phyloP scores from a whole-genome alignment of 2,888 invertebrate species.

The Endomychus coccineus region DNA sequence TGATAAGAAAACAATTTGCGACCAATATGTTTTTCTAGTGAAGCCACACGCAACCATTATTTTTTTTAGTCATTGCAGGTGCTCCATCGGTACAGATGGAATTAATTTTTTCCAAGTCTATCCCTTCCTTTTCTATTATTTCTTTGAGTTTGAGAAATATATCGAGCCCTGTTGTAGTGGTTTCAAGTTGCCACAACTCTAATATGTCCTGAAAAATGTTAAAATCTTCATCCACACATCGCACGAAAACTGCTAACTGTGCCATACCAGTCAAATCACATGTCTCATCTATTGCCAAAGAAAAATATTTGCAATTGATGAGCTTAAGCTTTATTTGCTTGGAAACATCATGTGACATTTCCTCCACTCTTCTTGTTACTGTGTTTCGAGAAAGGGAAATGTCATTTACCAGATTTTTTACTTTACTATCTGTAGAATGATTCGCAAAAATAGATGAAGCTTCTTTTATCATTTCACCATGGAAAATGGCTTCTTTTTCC shows the following conservation, averaged over 20 bases:
- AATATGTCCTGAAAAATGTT: slow-evolving; percentile 19
- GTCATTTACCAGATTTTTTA: not conserved
- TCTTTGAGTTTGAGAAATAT: slow-evolving; percentile 9
- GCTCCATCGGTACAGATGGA: slow-evolving; percentile 17
- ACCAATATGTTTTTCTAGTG: slow-evolving; percentile 16
- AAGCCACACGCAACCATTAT: slow-evolving; percentile 16
- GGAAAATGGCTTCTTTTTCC: slow-evolving; percentile 17
- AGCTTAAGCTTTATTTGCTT: slow-evolving; percentile 5
- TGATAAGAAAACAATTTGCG: slow-evolving; percentile 17
- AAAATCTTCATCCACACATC: slow-evolving; percentile 17
- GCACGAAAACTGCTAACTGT: slow-evolving; percentile 18
- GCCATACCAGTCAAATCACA: slow-evolving; percentile 13
- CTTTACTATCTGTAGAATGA: not conserved
- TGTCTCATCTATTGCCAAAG: slow-evolving; percentile 13
- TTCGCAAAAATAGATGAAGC: slow-evolving; percentile 1
- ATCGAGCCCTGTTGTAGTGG: slow-evolving; percentile 4
- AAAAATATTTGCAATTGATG: slow-evolving; percentile 9
- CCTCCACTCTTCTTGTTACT: slow-evolving; percentile 1
- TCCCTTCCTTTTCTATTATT: slow-evolving; percentile 11
- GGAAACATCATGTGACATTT: slow-evolving; percentile 13
- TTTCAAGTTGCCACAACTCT: slow-evolving; percentile 11
- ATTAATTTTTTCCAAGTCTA: slow-evolving; percentile 15
- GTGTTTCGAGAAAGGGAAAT: slow-evolving; percentile 1
- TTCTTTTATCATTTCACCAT: slow-evolving; percentile 1
- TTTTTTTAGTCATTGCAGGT: slow-evolving; percentile 17